phyloP scores from a whole-genome alignment of 2,888 invertebrate species.

The Cryptosula pallasiana region DNA sequence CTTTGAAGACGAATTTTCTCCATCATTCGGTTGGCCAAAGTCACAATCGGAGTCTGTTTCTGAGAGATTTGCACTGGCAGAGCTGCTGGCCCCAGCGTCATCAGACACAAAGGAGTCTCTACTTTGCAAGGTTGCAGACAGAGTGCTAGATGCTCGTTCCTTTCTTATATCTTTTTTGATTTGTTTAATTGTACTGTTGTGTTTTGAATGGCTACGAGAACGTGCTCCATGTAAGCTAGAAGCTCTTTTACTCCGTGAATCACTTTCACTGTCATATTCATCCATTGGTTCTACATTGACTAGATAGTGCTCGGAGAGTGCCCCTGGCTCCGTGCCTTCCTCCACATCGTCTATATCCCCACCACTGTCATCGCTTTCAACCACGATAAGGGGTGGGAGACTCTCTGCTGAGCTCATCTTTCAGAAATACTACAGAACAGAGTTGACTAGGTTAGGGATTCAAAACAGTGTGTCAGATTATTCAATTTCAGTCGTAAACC shows the following conservation, averaged over 20 bases:
- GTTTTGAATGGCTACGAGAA: not conserved
- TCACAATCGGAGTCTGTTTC: conserved; percentile 12
- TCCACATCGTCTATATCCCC: not conserved
- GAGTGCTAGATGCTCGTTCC: not conserved
- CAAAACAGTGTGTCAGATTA: no score
- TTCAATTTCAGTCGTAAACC: no score
- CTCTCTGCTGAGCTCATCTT: not conserved
- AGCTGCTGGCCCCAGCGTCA: not conserved
- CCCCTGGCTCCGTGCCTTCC: conserved; percentile 5
- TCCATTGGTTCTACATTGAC: not conserved
- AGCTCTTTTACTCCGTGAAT: not conserved
- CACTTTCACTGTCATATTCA: not conserved
- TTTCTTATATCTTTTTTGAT: not conserved
- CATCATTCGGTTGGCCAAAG: not conserved
- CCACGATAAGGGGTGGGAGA: not conserved
- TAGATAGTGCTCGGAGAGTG: conserved; percentile 11
- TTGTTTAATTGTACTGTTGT: not conserved
- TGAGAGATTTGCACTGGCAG: conserved; percentile 4
- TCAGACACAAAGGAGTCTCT: conserved; percentile 3
- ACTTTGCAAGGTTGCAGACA: not conserved
- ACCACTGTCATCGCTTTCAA: not conserved
- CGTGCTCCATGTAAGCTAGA: not conserved
- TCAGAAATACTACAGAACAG: no score
- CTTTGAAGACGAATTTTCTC: not conserved
- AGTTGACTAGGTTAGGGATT: no score